Percentiles rank a stretch among this genome's conserved stretches.
These are phyloP conservation scores for Drosophila ogumai DNA, from an alignment of 1,140 invertebrate genomes.

Conservation along the genomic window DNA sequence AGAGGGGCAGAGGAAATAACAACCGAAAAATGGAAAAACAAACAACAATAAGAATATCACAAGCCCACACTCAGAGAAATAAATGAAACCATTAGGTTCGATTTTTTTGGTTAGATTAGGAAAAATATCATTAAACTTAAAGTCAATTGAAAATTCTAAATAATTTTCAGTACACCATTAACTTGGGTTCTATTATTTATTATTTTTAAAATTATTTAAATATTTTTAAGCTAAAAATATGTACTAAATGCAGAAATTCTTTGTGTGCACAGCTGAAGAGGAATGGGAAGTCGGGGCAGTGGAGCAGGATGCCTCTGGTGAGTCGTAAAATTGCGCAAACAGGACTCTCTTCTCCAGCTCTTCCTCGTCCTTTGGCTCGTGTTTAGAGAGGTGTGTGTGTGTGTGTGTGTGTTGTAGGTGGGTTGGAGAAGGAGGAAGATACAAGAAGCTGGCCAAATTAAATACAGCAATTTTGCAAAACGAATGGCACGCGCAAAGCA, in stretches of 20 bases:
- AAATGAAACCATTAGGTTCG: no score
- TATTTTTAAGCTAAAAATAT: not conserved
- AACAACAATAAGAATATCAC: constrained; percentile 39
- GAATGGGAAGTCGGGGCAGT: not conserved
- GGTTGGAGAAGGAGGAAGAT: not conserved
- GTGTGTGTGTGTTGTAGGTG: not conserved
- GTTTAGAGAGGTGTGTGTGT: constrained; percentile 21
- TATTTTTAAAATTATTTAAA: not conserved
- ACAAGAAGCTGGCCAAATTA: constrained; percentile 60
- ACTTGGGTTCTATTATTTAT: no score
- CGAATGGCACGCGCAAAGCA: constrained; percentile 58
- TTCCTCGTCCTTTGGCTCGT: constrained; percentile 8
- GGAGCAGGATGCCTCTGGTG: constrained; percentile 58
- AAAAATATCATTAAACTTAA: not conserved
- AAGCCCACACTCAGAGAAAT: constrained; percentile 4
- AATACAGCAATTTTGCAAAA: constrained; percentile 75
- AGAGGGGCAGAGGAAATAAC: not conserved
- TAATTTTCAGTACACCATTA: not conserved
- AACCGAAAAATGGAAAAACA: constrained; percentile 31
- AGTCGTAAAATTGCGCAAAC: constrained; percentile 74
- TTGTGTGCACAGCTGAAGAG: constrained; percentile 48
- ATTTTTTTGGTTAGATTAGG: not conserved
- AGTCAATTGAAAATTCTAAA: not conserved
- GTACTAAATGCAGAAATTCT: constrained; percentile 30
- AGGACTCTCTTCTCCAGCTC: constrained; percentile 27